These are phyloP conservation scores for Mamestra brassicae DNA, from an alignment of 2,888 invertebrate genomes.

Conservation along the genomic window DNA sequence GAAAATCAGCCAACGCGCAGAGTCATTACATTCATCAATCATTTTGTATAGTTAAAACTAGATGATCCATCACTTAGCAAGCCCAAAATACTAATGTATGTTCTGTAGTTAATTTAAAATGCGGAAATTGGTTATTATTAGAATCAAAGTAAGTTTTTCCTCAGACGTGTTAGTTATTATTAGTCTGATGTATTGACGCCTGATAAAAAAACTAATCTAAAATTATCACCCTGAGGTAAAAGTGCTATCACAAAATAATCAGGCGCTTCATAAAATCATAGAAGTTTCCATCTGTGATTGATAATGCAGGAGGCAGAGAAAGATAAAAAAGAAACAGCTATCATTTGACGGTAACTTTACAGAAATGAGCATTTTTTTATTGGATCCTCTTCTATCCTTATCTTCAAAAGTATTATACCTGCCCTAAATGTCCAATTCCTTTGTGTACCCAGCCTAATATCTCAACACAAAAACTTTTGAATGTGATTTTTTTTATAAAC, in stretches of 20 bases:
- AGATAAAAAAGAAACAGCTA: not conserved
- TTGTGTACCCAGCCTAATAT: slow-evolving; percentile 22
- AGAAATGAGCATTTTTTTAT: not conserved
- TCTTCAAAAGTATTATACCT: not conserved
- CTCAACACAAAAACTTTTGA: slow-evolving; percentile 30
- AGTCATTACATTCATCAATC: slow-evolving; percentile 56
- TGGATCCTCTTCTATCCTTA: not conserved
- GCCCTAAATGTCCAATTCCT: not conserved
- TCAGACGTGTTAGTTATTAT: no score
- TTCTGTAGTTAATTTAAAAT: not conserved
- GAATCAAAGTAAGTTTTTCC: not conserved
- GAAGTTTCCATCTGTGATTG: not conserved
- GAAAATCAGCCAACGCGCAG: slow-evolving; percentile 37
- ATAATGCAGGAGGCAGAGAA: not conserved
- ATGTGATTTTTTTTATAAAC: slow-evolving; percentile 29
- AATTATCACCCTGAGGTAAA: no score
- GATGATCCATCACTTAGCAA: slow-evolving; percentile 49
- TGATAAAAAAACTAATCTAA: not conserved
- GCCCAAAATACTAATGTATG: slow-evolving; percentile 16
- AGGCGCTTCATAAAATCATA: not conserved
- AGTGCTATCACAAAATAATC: not conserved
- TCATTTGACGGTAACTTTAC: not conserved
- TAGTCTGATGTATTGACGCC: not conserved
- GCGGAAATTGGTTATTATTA: not conserved
- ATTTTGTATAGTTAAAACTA: slow-evolving; percentile 53